These are phyloP conservation scores for Pipistrellus pygmaeus DNA, from an alignment of 2,797 vertebrate species.

Conservation along the genomic window DNA sequence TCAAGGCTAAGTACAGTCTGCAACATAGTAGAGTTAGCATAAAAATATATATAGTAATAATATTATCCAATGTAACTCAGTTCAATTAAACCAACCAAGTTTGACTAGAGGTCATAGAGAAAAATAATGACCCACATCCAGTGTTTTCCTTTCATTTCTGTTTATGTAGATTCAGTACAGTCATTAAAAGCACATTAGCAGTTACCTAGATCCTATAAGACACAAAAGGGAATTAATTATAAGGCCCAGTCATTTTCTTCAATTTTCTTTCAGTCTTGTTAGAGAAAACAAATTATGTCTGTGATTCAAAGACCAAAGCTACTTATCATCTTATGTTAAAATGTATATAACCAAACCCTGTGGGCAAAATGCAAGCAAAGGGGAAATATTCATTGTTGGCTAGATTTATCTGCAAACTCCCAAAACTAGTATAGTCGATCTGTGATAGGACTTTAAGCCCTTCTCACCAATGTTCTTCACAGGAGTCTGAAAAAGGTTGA, in stretches of 20 bases:
- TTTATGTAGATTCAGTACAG: constrained; percentile 40
- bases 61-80: constrained; percentile 39
- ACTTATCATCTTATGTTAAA: constrained; percentile 56
- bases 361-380: constrained; percentile 56
- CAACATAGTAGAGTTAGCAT: neutral
- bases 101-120: constrained; percentile 46
- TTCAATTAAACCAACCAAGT: constrained; percentile 38
- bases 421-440: constrained; percentile 29
- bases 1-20: constrained; percentile 40
- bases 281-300: constrained; percentile 50
- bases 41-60: constrained; percentile 48
- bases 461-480: constrained; percentile 11
- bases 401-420: constrained; percentile 11
- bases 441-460: constrained; percentile 15
- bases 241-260: constrained; percentile 3
- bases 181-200: constrained; percentile 46
- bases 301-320: constrained; percentile 60
- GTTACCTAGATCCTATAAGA: constrained; percentile 34
- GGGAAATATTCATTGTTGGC: neutral
- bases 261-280: constrained; percentile 49
- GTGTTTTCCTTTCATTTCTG: constrained; percentile 62
- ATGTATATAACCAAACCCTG: neutral
- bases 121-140: constrained; percentile 43
- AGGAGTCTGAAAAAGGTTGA: constrained; percentile 33
- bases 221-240: constrained; percentile 30